Base-by-base conservation (phyloP, 2,888 invertebrate genomes). In the Latrodectus elegans region DNA sequence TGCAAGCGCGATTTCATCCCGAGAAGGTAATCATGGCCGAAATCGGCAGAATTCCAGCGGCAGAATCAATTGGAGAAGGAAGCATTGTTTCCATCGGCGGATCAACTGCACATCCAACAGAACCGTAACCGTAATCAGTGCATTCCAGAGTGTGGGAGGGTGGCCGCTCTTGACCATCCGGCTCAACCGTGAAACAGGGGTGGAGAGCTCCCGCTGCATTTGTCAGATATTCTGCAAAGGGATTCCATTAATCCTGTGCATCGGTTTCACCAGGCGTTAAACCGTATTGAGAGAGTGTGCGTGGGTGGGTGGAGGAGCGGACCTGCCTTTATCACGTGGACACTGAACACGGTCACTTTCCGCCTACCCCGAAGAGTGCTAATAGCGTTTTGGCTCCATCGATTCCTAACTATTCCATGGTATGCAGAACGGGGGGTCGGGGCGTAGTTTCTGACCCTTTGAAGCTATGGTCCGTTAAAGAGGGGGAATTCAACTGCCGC, bases 181-280 rank as follows among this genome's bases (percentile, higher is more conserved):
- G 72, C 49, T 70, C 60, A 79, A 79, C 71, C 78, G 22, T 10
- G 52, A 15, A 38, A 26, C 52, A 67, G 22, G 22, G 67, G 22
- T 52, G 70, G 51, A 55, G 38, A 53, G 64, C 38, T 64, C 70
- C 64, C 17, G 60, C 22, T 49, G 53, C 72, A 22, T 38, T 72
- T 77, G 84, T 70, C 84, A 84, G 80, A 80, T 80, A 80, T 72
- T 84, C 77, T 64, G 76, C 38, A 12, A 67, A 53, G 71, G 38
- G 38, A 72, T 84, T 79, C 79, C 74, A 85, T 79, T 85, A 85
- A 85, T 85, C 84, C 79, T 65, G 2, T 17, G 65, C 65, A 72
- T 72, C 49, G 53, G 77, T 68, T 78, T 67, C 73, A 79, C 78
- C 74, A 74, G 84, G 79, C 79, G 84, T 85, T 85, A 85, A 85